phyloP scores from a whole-genome alignment of 2,113 vertebrate genomes.

The Leucoraja erinaceus region DNA sequence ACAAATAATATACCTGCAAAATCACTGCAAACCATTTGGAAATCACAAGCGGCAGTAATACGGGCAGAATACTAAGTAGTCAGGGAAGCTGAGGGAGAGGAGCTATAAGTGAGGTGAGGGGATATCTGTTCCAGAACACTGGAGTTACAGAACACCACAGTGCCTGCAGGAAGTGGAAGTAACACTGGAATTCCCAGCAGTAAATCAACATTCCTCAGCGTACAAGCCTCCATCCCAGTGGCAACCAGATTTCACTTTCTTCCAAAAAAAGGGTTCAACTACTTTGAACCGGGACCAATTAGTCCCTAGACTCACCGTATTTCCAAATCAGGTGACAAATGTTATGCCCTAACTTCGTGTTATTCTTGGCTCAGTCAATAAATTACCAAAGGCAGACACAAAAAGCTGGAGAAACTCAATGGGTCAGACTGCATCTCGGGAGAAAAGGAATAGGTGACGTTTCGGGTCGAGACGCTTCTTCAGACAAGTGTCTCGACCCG shows the following conservation, averaged over 20 bases:
- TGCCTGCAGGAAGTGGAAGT: neutral
- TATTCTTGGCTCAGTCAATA: neutral
- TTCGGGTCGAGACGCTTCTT: no score
- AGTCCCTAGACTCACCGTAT: neutral
- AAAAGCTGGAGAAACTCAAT: no score
- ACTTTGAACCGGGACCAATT: neutral
- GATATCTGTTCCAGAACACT: neutral
- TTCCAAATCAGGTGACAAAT: slow-evolving; percentile 26
- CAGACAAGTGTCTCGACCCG: no score
- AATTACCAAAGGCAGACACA: neutral
- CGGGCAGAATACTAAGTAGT: neutral
- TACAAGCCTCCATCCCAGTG: neutral
- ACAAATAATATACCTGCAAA: neutral
- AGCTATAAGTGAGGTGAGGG: neutral
- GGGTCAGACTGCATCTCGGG: no score
- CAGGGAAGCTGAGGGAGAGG: neutral
- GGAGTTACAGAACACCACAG: neutral
- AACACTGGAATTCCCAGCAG: neutral
- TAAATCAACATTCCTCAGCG: neutral
- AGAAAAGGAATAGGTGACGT: no score
- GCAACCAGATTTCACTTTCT: slow-evolving; percentile 4
- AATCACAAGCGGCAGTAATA: neutral
- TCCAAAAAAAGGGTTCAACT: neutral
- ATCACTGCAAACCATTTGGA: neutral
- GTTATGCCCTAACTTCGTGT: neutral